Evolutionary conservation across 92 coral and sea anemone species (phyloP).

Genomic region (Chrysogorgia sp.): DNA sequence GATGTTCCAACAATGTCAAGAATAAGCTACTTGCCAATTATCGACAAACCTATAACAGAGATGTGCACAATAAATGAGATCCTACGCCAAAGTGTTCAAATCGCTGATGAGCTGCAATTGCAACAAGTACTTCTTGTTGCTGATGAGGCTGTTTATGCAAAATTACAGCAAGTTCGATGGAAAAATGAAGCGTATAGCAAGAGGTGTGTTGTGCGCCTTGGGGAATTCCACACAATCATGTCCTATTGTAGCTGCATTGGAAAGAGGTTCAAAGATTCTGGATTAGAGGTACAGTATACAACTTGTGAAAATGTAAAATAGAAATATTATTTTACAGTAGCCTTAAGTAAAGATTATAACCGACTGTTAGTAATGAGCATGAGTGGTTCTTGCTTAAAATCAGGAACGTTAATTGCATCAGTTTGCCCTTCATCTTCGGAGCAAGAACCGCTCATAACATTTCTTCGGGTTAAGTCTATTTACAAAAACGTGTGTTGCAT

Average conservation of each 20-base stretch:
- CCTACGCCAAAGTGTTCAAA: slow-evolving; percentile 28
- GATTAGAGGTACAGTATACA: slow-evolving; percentile 23
- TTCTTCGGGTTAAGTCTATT: not conserved
- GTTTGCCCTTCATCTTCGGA: slow-evolving; percentile 22
- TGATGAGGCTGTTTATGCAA: slow-evolving; percentile 42
- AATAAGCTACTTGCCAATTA: slow-evolving; percentile 31
- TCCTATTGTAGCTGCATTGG: slow-evolving; percentile 38
- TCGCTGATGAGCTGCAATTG: slow-evolving; percentile 19
- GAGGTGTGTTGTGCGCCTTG: slow-evolving; percentile 36
- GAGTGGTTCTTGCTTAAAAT: slow-evolving; percentile 30
- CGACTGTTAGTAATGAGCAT: not conserved
- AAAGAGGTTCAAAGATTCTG: slow-evolving; percentile 37
- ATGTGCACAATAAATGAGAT: slow-evolving; percentile 31
- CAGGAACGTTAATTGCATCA: slow-evolving; percentile 21
- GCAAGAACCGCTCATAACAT: slow-evolving; percentile 23
- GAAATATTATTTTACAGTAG: slow-evolving; percentile 9
- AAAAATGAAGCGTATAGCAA: slow-evolving; percentile 6
- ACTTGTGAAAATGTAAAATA: slow-evolving; percentile 8
- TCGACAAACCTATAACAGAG: slow-evolving; percentile 37
- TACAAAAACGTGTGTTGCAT: not conserved
- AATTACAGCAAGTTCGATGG: slow-evolving; percentile 42
- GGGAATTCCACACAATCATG: slow-evolving; percentile 39
- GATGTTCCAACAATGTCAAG: slow-evolving; percentile 36
- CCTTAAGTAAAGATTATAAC: slow-evolving; percentile 7
- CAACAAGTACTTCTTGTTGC: slow-evolving; percentile 27